These are phyloP conservation scores for Amblyjoppa fuscipennis DNA, from an alignment of 2,888 invertebrate species.

Conservation along the genomic window DNA sequence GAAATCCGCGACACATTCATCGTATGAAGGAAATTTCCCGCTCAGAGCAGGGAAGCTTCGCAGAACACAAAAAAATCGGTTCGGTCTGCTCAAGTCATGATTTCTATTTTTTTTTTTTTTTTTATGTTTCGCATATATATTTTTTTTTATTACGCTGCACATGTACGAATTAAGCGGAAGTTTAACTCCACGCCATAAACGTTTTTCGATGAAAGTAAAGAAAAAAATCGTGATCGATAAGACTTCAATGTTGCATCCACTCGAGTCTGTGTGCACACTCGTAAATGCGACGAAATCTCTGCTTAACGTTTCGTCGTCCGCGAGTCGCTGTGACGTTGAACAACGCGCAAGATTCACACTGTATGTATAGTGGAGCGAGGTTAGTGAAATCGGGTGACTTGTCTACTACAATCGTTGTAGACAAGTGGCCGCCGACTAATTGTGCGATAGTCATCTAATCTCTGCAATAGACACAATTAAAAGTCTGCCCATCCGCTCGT, in stretches of 20 bases:
- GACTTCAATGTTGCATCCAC: neutral
- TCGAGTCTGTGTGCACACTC: neutral
- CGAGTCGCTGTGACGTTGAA: neutral
- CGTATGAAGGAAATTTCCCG: neutral
- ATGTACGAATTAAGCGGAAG: neutral
- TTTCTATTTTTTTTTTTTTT: neutral
- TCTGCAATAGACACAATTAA: neutral
- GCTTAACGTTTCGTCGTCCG: neutral
- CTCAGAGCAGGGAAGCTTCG: neutral
- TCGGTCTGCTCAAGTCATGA: neutral
- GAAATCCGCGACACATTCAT: neutral
- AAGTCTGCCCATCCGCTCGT: neutral
- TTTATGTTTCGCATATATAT: neutral
- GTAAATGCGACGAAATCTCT: neutral
- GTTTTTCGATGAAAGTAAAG: neutral
- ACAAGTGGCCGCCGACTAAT: neutral
- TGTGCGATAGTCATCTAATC: neutral
- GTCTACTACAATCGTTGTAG: neutral
- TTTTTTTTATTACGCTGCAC: neutral
- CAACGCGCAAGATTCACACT: conserved; percentile 4
- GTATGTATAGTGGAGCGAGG: neutral
- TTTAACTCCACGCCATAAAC: neutral
- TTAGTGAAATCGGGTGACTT: conserved; percentile 14
- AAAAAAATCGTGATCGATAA: neutral
- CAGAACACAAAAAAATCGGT: neutral